Conservation (phyloP, 2,797 vertebrate genomes). For the Cyclura pinguis region DNA sequence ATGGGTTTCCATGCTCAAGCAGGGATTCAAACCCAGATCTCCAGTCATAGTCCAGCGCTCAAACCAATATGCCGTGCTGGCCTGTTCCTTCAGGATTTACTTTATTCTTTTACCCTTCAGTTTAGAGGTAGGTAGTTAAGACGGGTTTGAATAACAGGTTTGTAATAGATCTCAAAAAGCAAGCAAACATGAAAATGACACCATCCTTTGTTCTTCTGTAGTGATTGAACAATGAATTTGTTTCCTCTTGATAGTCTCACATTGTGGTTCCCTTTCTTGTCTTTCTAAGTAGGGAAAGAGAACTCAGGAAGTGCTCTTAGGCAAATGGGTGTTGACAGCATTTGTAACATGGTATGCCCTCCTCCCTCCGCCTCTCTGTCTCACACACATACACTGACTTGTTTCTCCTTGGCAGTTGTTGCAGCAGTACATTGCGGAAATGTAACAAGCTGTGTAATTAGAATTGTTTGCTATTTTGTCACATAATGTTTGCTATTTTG, state of each 20-base stretch:
- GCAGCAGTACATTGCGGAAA: neutral
- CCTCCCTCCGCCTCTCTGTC: neutral
- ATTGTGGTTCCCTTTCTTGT: neutral
- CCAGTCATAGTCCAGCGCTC: too few relatives aligned
- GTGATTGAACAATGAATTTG: constrained; percentile 10
- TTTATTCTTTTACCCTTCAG: constrained; percentile 3
- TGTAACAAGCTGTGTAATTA: neutral
- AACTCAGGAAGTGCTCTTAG: constrained; percentile 12
- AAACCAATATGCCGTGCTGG: too few relatives aligned
- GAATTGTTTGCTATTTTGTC: neutral
- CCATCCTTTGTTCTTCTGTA: neutral
- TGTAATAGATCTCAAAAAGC: neutral
- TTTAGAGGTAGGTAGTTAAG: constrained; percentile 8
- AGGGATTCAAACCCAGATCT: too few relatives aligned
- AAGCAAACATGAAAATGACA: neutral
- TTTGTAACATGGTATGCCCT: neutral
- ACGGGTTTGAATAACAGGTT: neutral
- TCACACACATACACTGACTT: neutral
- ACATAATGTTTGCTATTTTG: neutral
- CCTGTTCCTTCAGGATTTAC: neutral
- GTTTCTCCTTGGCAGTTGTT: neutral
- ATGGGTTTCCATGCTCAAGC: too few relatives aligned
- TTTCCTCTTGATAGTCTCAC: constrained; percentile 25
- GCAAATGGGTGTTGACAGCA: neutral
- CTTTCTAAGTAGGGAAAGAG: neutral